Evolutionary conservation across 2,888 invertebrate species (phyloP).

Genomic region (Dilophus febrilis): DNA sequence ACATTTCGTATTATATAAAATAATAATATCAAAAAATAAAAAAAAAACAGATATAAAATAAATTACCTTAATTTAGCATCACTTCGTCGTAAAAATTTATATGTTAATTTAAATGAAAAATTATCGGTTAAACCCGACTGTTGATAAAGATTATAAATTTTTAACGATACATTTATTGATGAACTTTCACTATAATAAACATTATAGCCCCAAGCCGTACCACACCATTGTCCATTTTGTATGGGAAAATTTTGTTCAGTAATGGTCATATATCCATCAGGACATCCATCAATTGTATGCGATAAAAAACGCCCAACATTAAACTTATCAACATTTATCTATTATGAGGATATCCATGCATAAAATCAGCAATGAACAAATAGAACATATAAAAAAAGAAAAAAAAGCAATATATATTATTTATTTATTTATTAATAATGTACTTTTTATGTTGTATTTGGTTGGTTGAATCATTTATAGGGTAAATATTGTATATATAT

Average conservation of each 20-base stretch:
- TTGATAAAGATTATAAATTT: slow-evolving; percentile 50
- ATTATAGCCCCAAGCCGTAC: slow-evolving; percentile 68
- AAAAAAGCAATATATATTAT: slow-evolving; percentile 1
- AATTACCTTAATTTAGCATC: slow-evolving; percentile 54
- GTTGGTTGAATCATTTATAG: no score
- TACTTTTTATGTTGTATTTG: no score
- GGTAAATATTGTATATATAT: no score
- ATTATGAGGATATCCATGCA: no score
- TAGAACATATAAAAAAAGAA: slow-evolving; percentile 22
- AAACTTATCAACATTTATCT: slow-evolving; percentile 71
- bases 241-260: slow-evolving; percentile 52
- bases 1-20: no score
- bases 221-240: slow-evolving; percentile 61
- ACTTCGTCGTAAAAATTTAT: slow-evolving; percentile 61
- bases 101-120: slow-evolving; percentile 70
- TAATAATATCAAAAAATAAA: no score
- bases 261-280: slow-evolving; percentile 67
- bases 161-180: slow-evolving; percentile 58
- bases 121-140: slow-evolving; percentile 64
- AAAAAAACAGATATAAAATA: not conserved
- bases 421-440: no score
- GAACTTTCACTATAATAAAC: slow-evolving; percentile 71
- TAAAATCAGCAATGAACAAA: no score
- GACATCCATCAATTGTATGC: slow-evolving; percentile 45
- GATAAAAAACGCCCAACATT: slow-evolving; percentile 66